Percentiles rank a stretch among this genome's conserved stretches.
These are phyloP conservation scores for Astur gentilis DNA, from an alignment of 2,113 vertebrate genomes.

Conservation along the genomic window DNA sequence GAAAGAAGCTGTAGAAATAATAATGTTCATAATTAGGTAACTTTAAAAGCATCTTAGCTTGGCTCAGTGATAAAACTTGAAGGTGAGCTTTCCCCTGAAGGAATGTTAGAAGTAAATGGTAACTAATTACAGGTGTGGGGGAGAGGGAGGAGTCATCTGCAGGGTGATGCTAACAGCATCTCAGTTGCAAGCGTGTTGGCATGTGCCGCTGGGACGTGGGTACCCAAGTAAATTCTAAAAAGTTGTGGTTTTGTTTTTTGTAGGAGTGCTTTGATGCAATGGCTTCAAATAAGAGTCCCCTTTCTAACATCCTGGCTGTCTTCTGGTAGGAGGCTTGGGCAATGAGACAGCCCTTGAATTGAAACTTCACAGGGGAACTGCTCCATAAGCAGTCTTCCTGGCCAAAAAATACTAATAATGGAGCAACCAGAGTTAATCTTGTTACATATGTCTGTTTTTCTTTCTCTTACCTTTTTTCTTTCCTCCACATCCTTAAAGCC, in stretches of 20 bases:
- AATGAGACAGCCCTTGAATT: not conserved
- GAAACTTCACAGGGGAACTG: not conserved
- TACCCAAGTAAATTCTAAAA: not conserved
- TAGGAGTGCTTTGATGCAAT: not conserved
- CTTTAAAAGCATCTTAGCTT: not conserved
- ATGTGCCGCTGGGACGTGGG: fast-evolving
- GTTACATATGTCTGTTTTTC: not conserved
- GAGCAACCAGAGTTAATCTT: not conserved
- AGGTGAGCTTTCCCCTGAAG: not conserved
- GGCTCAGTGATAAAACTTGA: not conserved
- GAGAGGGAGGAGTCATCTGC: not conserved
- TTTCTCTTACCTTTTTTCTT: not conserved
- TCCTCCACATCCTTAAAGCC: not conserved
- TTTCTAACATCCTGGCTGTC: not conserved
- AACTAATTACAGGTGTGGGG: not conserved
- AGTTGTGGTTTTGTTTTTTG: fast-evolving
- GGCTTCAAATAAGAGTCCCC: not conserved
- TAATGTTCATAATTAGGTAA: not conserved
- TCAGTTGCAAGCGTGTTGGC: not conserved
- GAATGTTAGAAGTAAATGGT: not conserved
- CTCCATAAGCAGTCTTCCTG: not conserved
- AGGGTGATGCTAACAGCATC: too few relatives aligned
- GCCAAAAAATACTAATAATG: not conserved
- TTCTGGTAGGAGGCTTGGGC: not conserved
- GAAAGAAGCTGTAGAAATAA: not conserved